Evolutionary conservation across 2,797 vertebrate genomes (phyloP).

Genomic region (Liasis olivaceus): DNA sequence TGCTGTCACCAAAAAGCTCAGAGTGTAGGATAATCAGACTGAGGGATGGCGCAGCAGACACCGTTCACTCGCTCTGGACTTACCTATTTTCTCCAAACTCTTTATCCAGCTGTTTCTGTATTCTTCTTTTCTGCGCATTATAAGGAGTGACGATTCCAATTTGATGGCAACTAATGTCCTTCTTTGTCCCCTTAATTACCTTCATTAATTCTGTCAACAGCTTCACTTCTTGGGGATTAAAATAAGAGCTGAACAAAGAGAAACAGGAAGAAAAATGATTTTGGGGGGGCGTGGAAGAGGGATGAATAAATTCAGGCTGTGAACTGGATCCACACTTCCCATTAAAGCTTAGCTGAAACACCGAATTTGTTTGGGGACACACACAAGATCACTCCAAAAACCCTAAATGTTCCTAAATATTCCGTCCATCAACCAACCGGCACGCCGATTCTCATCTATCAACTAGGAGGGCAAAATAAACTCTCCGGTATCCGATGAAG

Average conservation of each 20-base stretch:
- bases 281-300: no score
- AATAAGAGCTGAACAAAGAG: slow-evolving; percentile 75
- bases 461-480: no score
- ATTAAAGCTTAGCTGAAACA: not conserved
- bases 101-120: slow-evolving; percentile 72
- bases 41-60: not conserved
- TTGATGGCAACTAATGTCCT: slow-evolving; percentile 63
- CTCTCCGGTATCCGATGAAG: no score
- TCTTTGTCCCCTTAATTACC: slow-evolving; percentile 76
- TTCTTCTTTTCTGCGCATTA: slow-evolving; percentile 82
- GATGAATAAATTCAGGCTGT: not conserved
- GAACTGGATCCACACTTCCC: not conserved
- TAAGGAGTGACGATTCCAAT: slow-evolving; percentile 88
- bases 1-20: not conserved
- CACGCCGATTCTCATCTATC: no score
- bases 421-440: no score
- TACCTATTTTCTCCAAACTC: slow-evolving; percentile 72
- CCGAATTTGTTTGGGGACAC: not conserved
- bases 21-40: not conserved
- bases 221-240: slow-evolving; percentile 81
- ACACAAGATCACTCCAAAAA: not conserved
- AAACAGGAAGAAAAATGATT: slow-evolving; percentile 1
- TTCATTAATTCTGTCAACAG: slow-evolving; percentile 80
- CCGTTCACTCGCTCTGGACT: not conserved
- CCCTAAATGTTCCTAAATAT: no score